Evolutionary conservation across 2,888 invertebrate genomes (phyloP).

Genomic region (Zeuzera pyrina): DNA sequence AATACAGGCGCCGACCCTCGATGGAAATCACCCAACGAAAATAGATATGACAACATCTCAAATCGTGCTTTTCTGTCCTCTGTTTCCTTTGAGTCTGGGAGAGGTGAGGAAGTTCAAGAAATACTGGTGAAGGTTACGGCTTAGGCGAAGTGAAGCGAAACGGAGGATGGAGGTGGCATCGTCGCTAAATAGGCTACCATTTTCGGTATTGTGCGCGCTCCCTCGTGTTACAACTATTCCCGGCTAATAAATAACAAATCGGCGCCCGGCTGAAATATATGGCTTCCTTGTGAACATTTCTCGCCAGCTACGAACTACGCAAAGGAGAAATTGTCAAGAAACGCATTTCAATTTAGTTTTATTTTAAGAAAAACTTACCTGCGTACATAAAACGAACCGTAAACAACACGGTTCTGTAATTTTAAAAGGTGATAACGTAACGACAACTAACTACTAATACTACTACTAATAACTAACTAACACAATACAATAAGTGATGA

Average conservation of each 20-base stretch:
- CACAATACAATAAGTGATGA: too few relatives aligned
- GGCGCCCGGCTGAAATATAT: conserved; percentile 66
- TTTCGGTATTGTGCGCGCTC: conserved; percentile 60
- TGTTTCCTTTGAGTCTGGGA: conserved; percentile 12
- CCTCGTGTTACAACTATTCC: conserved; percentile 66
- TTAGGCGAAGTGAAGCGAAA: conserved; percentile 46
- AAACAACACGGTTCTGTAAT: too few relatives aligned
- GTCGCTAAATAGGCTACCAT: conserved; percentile 65
- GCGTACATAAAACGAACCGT: too few relatives aligned
- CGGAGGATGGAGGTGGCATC: conserved; percentile 52
- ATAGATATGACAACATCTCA: conserved; percentile 37
- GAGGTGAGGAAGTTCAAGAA: conserved; percentile 35
- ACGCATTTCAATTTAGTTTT: too few relatives aligned
- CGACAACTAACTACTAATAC: too few relatives aligned
- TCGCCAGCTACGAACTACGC: conserved; percentile 19
- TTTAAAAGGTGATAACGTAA: too few relatives aligned
- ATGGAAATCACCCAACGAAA: conserved; percentile 34
- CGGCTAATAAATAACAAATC: conserved; percentile 72
- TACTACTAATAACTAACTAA: too few relatives aligned
- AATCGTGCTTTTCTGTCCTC: conserved; percentile 13
- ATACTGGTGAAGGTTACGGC: conserved; percentile 33
- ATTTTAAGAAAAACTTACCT: too few relatives aligned
- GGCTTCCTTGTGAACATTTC: conserved; percentile 56
- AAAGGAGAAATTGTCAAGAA: too few relatives aligned
- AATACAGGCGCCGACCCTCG: conserved; percentile 47